phyloP scores from a whole-genome alignment of 2,113 vertebrate genomes.

The Perca flavescens region DNA sequence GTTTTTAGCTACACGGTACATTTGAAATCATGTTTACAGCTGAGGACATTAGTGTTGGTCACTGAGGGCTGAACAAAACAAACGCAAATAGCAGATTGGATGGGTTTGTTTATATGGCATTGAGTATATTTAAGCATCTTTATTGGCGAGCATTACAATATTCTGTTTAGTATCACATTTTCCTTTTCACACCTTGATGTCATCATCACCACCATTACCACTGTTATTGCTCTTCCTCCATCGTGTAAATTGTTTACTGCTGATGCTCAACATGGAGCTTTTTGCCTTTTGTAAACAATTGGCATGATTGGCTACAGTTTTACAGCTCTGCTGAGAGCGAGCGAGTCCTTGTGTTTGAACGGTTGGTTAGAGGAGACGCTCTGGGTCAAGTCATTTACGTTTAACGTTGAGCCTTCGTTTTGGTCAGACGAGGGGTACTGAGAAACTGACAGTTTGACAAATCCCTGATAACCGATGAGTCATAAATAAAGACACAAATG shows the following conservation, averaged over 20 bases:
- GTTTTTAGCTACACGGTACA: conserved; percentile 32
- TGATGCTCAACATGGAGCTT: conserved; percentile 64
- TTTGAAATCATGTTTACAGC: conserved; percentile 55
- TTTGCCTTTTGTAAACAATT: conserved; percentile 75
- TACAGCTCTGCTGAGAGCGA: conserved; percentile 45
- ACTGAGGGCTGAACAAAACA: conserved; percentile 9
- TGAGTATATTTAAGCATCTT: conserved; percentile 22
- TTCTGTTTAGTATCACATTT: background rate
- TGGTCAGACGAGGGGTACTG: conserved; percentile 36
- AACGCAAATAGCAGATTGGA: conserved; percentile 3
- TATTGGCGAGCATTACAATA: background rate
- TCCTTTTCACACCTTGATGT: conserved; percentile 28
- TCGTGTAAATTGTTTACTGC: conserved; percentile 70
- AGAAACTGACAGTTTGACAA: conserved; percentile 51
- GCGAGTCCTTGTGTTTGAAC: conserved; percentile 68
- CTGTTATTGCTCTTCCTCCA: conserved; percentile 38
- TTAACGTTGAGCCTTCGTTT: conserved; percentile 32
- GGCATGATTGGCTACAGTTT: conserved; percentile 51
- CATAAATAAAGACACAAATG: conserved; percentile 39
- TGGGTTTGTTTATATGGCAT: background rate
- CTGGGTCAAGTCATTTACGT: conserved; percentile 21
- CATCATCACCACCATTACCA: conserved; percentile 67
- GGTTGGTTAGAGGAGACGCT: conserved; percentile 64
- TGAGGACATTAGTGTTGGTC: conserved; percentile 6
- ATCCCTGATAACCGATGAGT: conserved; percentile 45